Evolutionary conservation across 2,113 vertebrate species (phyloP), one percentile per base, ranked within the genome.

Genomic region (Calypte anna): DNA sequence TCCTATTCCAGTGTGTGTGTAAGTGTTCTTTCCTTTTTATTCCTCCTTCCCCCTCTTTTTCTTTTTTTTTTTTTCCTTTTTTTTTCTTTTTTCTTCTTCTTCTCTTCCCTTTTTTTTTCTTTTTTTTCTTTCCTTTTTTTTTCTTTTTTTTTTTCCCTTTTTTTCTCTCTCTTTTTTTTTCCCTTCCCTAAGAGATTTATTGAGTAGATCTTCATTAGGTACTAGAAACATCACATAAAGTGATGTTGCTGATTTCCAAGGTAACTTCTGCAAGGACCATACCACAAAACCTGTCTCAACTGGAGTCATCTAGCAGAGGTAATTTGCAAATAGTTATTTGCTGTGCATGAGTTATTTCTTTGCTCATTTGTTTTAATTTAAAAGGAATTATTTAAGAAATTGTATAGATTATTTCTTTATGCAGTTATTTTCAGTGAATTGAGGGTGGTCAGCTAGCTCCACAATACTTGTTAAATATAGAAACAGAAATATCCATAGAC

Each of bases 91-190:
- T 16, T 14, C 12, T 5, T n/a, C 19, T 19, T 50, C 20, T 33
- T 31, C 36, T 63, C 23, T 12, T 33, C 33, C 33, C 7, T 23
- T 23, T 23, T 18, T 14, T 15, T 17, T 6, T 6, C 3, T 46
- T 15, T 46, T 46, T 16, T 15, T 46, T 63, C 23, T 11, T 9
- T 17, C 14, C 17, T 18, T 9, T 5, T 15, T 21, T 14, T 18
- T 9, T 5, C 12, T 21, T 14, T 24, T 4, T 12, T 43, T 33
- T 33, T 6, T 19, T 4, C 10, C 43, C 28, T 1, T 6, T 7
- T n/a, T 19, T 19, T 50, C 20, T 31, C 36, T 63, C 23, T 12
- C 7, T 23, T 23, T 23, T 18, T 14, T 15, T 17, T 6, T 5
- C 3, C 11, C 9, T 12, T 2, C 4, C 5, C 0, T 40, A 72